These are phyloP conservation scores for Trididemnum miniatum DNA, from an alignment of 23 tunicate species.

Conservation along the genomic window DNA sequence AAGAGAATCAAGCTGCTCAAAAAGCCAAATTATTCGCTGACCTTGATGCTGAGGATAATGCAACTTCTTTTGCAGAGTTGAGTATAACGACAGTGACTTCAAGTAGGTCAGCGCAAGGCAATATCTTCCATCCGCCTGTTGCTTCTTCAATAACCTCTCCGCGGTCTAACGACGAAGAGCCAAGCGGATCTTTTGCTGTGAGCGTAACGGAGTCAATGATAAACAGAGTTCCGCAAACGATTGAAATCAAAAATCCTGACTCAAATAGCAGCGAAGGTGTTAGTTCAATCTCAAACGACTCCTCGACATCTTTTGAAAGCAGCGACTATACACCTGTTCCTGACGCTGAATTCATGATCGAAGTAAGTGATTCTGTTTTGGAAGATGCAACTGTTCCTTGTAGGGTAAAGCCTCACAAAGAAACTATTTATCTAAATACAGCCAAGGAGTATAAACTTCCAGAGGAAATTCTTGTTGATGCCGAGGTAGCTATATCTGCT, in stretches of 20 bases:
- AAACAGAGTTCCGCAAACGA: not conserved
- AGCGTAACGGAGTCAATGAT: constrained; percentile 65
- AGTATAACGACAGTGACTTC: constrained; percentile 11
- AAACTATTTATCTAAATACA: not conserved
- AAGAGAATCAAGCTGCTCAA: constrained; percentile 23
- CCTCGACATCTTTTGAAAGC: constrained; percentile 8
- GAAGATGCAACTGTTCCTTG: constrained; percentile 42
- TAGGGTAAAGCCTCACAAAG: constrained; percentile 23
- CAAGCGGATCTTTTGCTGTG: constrained; percentile 43
- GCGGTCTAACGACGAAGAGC: not conserved
- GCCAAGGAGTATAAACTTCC: constrained; percentile 66
- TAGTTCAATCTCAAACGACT: constrained; percentile 42
- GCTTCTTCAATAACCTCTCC: not conserved
- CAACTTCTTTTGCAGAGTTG: not conserved
- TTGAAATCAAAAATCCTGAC: constrained; percentile 23
- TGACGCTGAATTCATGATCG: constrained; percentile 16
- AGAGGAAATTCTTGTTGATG: not conserved
- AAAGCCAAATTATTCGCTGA: not conserved
- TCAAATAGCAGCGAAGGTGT: constrained; percentile 34
- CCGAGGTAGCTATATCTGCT: not conserved
- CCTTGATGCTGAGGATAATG: no score
- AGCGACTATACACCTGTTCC: not conserved
- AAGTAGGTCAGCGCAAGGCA: not conserved
- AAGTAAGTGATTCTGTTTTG: constrained; percentile 50
- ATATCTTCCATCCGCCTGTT: not conserved